These are phyloP conservation scores for Tragulus kanchil DNA, from an alignment of 2,113 vertebrate species.

Conservation along the genomic window DNA sequence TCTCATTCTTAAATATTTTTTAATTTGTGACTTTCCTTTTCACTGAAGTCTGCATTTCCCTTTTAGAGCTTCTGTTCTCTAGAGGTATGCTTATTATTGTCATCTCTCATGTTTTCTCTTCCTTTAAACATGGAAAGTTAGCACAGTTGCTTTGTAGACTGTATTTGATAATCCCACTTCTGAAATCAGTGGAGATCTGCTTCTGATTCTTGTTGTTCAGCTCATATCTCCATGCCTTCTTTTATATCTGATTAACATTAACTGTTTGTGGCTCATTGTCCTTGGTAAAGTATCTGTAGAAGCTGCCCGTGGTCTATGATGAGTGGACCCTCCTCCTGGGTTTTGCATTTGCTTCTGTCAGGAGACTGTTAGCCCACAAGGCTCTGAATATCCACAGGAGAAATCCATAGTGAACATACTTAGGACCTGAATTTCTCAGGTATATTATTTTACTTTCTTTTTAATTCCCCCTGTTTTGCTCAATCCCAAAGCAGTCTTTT, in stretches of 20 bases:
- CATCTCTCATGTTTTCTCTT: not conserved
- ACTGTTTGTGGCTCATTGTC: not conserved
- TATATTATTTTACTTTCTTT: not conserved
- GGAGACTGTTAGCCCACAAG: not conserved
- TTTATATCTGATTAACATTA: not conserved
- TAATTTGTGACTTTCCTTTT: not conserved
- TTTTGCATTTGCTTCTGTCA: not conserved
- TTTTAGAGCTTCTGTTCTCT: not conserved
- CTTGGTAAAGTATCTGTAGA: not conserved
- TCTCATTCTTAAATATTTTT: conserved; percentile 5
- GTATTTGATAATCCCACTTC: not conserved
- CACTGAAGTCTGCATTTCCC: not conserved
- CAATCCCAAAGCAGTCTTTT: not conserved
- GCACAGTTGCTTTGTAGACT: not conserved
- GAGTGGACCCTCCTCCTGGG: not conserved
- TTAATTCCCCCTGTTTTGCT: not conserved
- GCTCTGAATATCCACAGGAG: not conserved
- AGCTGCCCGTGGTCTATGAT: not conserved
- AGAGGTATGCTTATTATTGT: not conserved
- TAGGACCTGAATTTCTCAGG: not conserved
- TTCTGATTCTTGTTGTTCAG: not conserved
- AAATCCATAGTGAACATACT: not conserved
- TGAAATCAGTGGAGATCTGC: not conserved
- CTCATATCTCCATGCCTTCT: not conserved
- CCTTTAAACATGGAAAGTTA: not conserved